These are phyloP conservation scores for Antechinus flavipes DNA, from an alignment of 2,113 vertebrate genomes.

Conservation along the genomic window DNA sequence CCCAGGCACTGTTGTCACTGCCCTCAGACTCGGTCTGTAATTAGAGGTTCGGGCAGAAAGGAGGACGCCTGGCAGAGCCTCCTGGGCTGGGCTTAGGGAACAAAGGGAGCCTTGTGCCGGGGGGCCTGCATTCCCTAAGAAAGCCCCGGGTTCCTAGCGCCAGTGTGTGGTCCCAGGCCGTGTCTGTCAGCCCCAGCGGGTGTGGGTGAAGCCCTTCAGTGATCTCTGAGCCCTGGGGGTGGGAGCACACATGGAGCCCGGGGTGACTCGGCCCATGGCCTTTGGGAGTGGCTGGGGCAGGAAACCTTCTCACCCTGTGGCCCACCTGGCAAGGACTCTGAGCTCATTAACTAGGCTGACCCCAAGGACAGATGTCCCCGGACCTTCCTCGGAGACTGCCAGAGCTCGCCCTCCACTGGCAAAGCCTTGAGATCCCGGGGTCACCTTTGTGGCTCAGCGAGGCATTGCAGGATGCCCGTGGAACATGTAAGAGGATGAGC, in stretches of 20 bases:
- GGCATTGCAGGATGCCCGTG: not conserved
- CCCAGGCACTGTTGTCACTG: not conserved
- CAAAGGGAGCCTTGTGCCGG: conserved; percentile 9
- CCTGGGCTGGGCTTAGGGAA: conserved; percentile 32
- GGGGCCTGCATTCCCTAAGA: conserved; percentile 20
- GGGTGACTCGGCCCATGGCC: not conserved
- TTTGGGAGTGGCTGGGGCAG: not conserved
- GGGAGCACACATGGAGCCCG: not conserved
- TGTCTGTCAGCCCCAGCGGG: not conserved
- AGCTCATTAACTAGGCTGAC: not conserved
- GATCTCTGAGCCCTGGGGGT: not conserved
- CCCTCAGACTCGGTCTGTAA: conserved; percentile 13
- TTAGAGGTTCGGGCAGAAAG: conserved; percentile 27
- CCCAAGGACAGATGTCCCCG: not conserved
- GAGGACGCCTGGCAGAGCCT: conserved; percentile 22
- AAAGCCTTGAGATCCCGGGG: not conserved
- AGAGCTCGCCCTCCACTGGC: not conserved
- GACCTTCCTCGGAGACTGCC: not conserved
- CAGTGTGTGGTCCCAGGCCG: not conserved
- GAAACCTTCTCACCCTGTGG: not conserved
- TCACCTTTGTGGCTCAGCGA: not conserved
- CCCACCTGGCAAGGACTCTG: not conserved
- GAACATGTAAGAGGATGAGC: not conserved
- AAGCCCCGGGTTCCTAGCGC: conserved; percentile 28
- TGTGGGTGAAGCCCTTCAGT: conserved; percentile 18